Conservation (phyloP, 2,888 invertebrate species). For the Acrocyrtus sp. region DNA sequence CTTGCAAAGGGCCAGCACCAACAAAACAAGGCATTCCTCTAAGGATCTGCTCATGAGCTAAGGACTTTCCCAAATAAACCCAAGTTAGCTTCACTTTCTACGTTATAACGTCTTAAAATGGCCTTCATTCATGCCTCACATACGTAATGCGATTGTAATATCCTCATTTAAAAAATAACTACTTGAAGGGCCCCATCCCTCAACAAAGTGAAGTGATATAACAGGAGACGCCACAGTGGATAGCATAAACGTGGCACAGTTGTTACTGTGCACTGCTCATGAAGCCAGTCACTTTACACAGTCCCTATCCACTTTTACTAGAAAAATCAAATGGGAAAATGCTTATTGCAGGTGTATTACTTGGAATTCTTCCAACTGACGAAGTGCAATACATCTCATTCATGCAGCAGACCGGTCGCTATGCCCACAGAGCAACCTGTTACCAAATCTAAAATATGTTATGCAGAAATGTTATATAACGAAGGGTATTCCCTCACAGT, state of each 20-base stretch:
- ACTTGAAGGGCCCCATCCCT: constrained; percentile 18
- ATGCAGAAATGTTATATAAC: too few species aligned
- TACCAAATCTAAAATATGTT: too few species aligned
- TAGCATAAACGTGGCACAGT: neutral
- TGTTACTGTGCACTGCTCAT: neutral
- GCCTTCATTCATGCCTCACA: constrained; percentile 58
- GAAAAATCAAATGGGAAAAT: too few species aligned
- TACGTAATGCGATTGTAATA: constrained; percentile 24
- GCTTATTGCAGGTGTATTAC: too few species aligned
- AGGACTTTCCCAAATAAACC: constrained; percentile 62
- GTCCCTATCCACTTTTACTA: too few species aligned
- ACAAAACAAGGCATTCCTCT: neutral
- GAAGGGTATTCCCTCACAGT: too few species aligned
- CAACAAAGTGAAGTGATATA: too few species aligned
- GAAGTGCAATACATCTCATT: too few species aligned
- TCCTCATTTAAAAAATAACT: too few species aligned
- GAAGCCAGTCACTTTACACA: neutral
- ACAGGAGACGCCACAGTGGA: neutral
- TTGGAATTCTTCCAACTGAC: too few species aligned
- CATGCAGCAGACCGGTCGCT: too few species aligned
- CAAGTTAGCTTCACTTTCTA: constrained; percentile 56
- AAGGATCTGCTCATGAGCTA: constrained; percentile 59
- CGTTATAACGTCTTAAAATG: constrained; percentile 62
- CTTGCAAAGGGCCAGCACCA: neutral
- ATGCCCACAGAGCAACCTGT: too few species aligned